Evolutionary conservation across 2,888 invertebrate species (phyloP), one percentile per base, ranked within the genome.

Genomic region (Ochropleura leucogaster): DNA sequence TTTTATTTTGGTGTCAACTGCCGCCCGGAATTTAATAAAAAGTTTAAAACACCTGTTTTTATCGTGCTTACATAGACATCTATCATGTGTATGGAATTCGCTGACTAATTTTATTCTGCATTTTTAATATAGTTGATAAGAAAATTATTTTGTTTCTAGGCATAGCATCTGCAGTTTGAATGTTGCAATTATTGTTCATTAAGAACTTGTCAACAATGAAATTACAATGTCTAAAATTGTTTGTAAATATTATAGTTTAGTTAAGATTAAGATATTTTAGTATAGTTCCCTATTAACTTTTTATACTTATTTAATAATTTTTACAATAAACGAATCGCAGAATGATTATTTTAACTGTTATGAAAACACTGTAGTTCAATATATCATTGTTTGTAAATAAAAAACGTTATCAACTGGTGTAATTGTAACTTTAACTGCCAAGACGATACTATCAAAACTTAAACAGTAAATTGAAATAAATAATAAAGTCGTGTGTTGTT

Each of bases 161-260:
- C 16, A 47, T 10, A 14, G 4, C 4, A 10, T 14, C 40, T 53
- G 59, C 57, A 59, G 18, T 3, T 14, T 20, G 30, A 12, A 44
- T 42, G 1, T 42, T 44, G 5, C 10, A 6, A 46, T 64, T 62
- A 46, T 64, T 62, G 46, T 40, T 63, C 16, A n/a, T n/a, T 20
- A n/a, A 8, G 9, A 64, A 49, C 55, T 14, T 63, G 14, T 49
- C 42, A 67, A 57, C 67, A 55, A 68, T 77, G 30, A 55, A 0
- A 44, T 51, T 16, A 46, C 14, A 53, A 42, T 14, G 46, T 14
- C 42, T 47, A 10, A 47, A 10, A 44, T 14, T 66, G 16, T 49
- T 60, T 79, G 65, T 77, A 66, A 80, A 80, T 64, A 77, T 16
- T 2, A 3, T 47, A 46, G 18, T 9, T 4, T 16, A 59, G 18